Evolutionary conservation across 2,113 vertebrate species (phyloP).

Genomic region (Himantopus leucocephalus): DNA sequence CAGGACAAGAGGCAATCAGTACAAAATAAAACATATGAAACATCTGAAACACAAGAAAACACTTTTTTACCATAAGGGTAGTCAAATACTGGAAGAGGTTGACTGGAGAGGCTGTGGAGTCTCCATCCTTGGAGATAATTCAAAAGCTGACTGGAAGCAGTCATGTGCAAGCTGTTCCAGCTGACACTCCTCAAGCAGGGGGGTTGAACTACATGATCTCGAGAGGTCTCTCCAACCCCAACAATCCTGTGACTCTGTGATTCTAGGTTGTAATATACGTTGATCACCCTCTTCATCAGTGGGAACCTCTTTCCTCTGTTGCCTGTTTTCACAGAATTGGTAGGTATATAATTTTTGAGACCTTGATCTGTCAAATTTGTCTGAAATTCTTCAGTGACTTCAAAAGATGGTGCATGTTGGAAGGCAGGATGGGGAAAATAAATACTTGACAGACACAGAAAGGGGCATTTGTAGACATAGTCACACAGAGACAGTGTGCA

Average conservation of each 20-base stretch:
- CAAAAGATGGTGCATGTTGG: neutral
- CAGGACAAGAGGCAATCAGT: neutral
- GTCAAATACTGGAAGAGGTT: neutral
- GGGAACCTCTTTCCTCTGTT: neutral
- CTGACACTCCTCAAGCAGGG: neutral
- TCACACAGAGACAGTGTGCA: neutral
- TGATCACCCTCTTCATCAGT: neutral
- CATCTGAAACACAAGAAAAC: neutral
- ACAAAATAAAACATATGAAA: neutral
- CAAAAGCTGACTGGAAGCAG: rapidly evolving
- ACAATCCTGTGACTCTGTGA: neutral
- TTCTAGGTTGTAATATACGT: neutral
- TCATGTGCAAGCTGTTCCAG: neutral
- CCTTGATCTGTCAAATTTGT: neutral
- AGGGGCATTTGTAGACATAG: neutral
- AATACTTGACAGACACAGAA: neutral
- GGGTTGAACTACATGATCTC: neutral
- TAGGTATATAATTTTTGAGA: neutral
- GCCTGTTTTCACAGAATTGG: neutral
- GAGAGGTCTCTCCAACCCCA: neutral
- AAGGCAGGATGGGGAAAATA: neutral
- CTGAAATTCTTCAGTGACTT: neutral
- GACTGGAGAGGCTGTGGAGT: neutral
- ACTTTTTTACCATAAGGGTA: neutral
- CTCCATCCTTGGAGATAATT: neutral